A percentile compares a stretch with the other conserved stretches of the same genome.
Evolutionary conservation across 2,113 vertebrate genomes (phyloP).

Genomic region (Lophotis ruficrista): DNA sequence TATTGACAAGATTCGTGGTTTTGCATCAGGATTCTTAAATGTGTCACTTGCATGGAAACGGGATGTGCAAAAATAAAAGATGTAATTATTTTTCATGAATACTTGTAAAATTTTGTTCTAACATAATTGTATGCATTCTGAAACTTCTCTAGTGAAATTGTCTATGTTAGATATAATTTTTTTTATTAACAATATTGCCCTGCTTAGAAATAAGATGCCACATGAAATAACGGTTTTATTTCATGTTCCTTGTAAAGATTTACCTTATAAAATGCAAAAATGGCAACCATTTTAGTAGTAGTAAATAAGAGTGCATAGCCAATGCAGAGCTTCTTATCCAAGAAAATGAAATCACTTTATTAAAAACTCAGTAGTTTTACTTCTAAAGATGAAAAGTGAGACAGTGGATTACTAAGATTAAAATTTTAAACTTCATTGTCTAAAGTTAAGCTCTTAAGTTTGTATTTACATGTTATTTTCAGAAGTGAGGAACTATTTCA

Average conservation of each 20-base stretch:
- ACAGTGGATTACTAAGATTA: neutral
- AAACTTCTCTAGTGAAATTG: neutral
- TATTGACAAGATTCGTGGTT: neutral
- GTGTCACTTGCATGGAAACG: neutral
- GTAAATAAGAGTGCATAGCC: neutral
- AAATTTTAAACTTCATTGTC: neutral
- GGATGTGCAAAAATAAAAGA: neutral
- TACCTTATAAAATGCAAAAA: neutral
- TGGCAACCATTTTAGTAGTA: neutral
- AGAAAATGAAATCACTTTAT: neutral
- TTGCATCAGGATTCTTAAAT: neutral
- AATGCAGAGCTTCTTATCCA: neutral
- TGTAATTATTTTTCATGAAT: neutral
- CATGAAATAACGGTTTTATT: neutral
- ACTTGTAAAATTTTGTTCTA: neutral
- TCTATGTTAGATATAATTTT: neutral
- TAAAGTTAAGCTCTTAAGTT: neutral
- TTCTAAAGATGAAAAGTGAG: neutral
- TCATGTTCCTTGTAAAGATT: neutral
- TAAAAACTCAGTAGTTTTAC: neutral
- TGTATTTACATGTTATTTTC: neutral
- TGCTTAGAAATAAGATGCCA: neutral
- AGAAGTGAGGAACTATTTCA: neutral
- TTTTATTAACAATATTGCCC: neutral
- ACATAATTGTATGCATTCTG: neutral